phyloP scores from a whole-genome alignment of 2,113 vertebrate genomes.

The Cebus imitator region DNA sequence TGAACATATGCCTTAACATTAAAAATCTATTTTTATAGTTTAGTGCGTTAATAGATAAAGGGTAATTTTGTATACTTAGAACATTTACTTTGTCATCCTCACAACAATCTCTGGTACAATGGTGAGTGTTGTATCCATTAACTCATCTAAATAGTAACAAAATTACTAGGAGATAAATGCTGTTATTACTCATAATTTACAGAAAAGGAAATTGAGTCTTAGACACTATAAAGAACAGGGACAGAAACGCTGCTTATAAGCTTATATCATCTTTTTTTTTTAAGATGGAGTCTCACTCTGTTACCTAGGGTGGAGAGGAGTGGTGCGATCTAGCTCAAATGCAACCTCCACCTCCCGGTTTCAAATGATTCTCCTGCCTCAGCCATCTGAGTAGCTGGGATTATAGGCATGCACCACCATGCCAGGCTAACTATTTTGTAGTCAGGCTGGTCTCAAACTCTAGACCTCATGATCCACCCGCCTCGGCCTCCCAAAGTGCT shows the following conservation, averaged over 20 bases:
- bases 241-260: neutral
- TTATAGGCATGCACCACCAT: too few relatives aligned
- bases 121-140: neutral
- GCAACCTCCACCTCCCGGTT: too few relatives aligned
- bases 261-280: neutral
- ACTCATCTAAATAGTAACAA: neutral
- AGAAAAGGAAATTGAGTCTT: neutral
- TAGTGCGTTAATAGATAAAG: neutral
- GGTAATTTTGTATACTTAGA: neutral
- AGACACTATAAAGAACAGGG: neutral
- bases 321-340: too few relatives aligned
- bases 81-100: neutral
- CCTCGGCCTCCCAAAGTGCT: too few relatives aligned
- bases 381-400: too few relatives aligned
- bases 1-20: neutral
- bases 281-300: too few relatives aligned
- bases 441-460: too few relatives aligned
- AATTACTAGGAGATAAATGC: neutral
- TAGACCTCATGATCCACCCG: too few relatives aligned
- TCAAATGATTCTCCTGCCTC: too few relatives aligned
- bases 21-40: neutral
- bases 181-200: neutral
- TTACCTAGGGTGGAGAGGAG: too few relatives aligned
- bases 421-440: too few relatives aligned
- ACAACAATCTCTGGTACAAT: neutral